phyloP scores from a whole-genome alignment of 2,888 invertebrate species.

The Notocelia uddmanniana region DNA sequence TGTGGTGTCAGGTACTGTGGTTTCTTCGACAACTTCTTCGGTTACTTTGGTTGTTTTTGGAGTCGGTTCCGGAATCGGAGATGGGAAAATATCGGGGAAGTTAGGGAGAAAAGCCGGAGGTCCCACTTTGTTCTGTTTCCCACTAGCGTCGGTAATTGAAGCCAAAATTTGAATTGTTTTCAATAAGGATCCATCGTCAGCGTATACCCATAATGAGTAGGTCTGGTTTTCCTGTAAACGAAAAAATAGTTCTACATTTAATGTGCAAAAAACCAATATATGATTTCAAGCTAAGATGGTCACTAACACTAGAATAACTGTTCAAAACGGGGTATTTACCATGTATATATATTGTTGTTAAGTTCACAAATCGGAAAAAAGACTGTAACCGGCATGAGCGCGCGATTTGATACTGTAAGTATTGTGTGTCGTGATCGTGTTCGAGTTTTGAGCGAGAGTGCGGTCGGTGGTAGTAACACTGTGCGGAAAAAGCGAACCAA shows the following conservation, averaged over 20 bases:
- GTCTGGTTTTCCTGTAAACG: conserved; percentile 75
- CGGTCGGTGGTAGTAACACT: too few species aligned
- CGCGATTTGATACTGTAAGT: too few species aligned
- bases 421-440: too few species aligned
- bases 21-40: conserved; percentile 60
- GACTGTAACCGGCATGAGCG: too few species aligned
- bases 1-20: conserved; percentile 71
- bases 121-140: conserved; percentile 62
- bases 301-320: too few species aligned
- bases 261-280: too few species aligned
- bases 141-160: conserved; percentile 69
- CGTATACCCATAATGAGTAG: conserved; percentile 79
- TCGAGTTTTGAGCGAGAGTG: too few species aligned
- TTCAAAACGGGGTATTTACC: too few species aligned
- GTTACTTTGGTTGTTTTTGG: conserved; percentile 69
- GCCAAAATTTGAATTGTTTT: conserved; percentile 76
- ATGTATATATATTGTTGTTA: too few species aligned
- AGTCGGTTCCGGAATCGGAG: conserved; percentile 58
- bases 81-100: conserved; percentile 54
- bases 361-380: too few species aligned
- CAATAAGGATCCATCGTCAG: conserved; percentile 74
- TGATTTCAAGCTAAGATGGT: too few species aligned
- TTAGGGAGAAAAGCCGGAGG: conserved; percentile 62
- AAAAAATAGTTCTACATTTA: conserved; percentile 10
- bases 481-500: too few species aligned